Conservation (phyloP, 2,888 invertebrate species). For the Diarsia brunnea region DNA sequence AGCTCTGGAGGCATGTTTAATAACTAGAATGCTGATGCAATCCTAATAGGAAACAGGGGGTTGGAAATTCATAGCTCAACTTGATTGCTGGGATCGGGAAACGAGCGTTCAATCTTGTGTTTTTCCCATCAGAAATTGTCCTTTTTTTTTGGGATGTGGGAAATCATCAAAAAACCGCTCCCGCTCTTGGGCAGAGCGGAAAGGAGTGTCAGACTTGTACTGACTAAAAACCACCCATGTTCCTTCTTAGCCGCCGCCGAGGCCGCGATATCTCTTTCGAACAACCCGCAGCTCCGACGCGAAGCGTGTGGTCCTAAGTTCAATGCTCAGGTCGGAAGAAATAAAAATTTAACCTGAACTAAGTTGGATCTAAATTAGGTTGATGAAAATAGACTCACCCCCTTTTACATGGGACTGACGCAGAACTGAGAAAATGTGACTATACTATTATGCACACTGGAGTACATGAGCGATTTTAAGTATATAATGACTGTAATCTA, state of each 20-base stretch:
- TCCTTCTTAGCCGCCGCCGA: no score
- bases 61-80: not conserved
- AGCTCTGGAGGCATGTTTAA: not conserved
- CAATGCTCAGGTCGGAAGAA: not conserved
- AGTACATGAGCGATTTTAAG: not conserved
- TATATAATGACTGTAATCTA: no score
- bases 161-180: no score
- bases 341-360: not conserved
- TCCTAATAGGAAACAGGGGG: slow-evolving; percentile 10
- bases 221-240: no score
- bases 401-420: not conserved
- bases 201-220: no score
- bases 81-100: not conserved
- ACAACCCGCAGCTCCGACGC: no score
- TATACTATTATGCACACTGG: not conserved
- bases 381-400: not conserved
- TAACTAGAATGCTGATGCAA: slow-evolving; percentile 7
- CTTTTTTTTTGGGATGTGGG: no score
- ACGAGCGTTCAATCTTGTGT: not conserved
- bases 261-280: no score
- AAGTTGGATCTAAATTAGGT: not conserved
- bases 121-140: not conserved
- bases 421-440: not conserved
- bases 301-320: not conserved
- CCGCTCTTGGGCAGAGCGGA: no score